Evolutionary conservation across 2,113 vertebrate species (phyloP).

Genomic region (Myrmecobius fasciatus): DNA sequence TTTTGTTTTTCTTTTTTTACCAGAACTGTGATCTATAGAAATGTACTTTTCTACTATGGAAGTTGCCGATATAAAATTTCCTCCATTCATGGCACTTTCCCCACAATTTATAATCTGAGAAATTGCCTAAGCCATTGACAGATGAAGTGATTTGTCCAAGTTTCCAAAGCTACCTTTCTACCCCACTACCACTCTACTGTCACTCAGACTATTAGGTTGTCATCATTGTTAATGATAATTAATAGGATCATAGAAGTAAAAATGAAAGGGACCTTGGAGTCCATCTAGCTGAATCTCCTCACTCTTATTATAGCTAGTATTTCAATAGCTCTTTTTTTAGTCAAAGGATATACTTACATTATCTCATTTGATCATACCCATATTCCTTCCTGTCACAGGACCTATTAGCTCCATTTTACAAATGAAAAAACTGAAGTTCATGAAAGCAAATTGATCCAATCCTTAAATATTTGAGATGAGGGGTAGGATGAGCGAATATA

Average conservation of each 20-base stretch:
- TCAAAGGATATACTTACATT: background rate
- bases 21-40: background rate
- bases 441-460: background rate
- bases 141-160: background rate
- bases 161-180: background rate
- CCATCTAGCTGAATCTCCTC: background rate
- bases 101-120: background rate
- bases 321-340: background rate
- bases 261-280: background rate
- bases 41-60: background rate
- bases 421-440: conserved; percentile 14
- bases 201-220: background rate
- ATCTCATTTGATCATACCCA: conserved; percentile 17
- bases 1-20: background rate
- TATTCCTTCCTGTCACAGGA: background rate
- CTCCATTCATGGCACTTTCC: background rate
- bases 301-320: background rate
- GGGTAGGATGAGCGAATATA: no score
- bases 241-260: background rate
- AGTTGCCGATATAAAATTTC: background rate
- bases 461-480: background rate
- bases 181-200: background rate
- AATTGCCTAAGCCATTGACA: background rate
- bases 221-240: background rate
- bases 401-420: background rate